Conservation (phyloP, 2,113 vertebrate genomes). For the Pogonocichla stellata region DNA sequence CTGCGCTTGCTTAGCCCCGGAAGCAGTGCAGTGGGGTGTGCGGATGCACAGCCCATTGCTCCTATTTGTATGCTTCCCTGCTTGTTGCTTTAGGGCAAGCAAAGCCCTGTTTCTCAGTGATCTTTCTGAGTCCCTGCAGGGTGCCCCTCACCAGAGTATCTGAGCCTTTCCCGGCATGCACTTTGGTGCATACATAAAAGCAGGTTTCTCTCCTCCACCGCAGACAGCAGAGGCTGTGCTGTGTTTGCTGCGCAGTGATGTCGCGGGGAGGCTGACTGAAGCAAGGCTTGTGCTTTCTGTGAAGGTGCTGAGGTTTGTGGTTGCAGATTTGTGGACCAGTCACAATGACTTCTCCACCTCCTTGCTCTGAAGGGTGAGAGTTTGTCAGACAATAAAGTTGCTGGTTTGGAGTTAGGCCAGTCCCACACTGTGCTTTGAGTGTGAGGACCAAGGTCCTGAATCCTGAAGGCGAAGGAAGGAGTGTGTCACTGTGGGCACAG, state of each 20-base stretch:
- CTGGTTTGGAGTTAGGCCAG: not conserved
- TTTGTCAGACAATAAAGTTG: not conserved
- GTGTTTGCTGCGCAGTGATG: not conserved
- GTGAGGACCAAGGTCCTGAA: not conserved
- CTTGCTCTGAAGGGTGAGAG: not conserved
- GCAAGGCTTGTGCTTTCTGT: not conserved
- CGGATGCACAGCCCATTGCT: not conserved
- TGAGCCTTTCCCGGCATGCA: slow-evolving; percentile 29
- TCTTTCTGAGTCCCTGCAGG: slow-evolving; percentile 30
- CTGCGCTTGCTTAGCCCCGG: not conserved
- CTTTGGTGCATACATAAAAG: not conserved
- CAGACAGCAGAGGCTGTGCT: not conserved
- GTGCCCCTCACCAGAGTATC: slow-evolving; percentile 36
- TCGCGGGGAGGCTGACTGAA: not conserved
- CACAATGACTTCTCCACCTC: not conserved
- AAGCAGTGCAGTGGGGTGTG: not conserved
- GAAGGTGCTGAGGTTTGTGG: slow-evolving; percentile 3
- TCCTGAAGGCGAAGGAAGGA: not conserved
- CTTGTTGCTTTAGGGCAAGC: slow-evolving; percentile 19
- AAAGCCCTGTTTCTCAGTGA: not conserved
- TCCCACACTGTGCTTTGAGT: not conserved
- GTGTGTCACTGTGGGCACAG: not conserved
- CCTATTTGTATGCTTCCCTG: slow-evolving; percentile 13
- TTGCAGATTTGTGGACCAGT: not conserved
- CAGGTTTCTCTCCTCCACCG: not conserved